Percentiles rank a stretch among this genome's conserved stretches.
These are phyloP conservation scores for Phania funesta DNA, from an alignment of 2,888 invertebrate genomes.

Conservation along the genomic window DNA sequence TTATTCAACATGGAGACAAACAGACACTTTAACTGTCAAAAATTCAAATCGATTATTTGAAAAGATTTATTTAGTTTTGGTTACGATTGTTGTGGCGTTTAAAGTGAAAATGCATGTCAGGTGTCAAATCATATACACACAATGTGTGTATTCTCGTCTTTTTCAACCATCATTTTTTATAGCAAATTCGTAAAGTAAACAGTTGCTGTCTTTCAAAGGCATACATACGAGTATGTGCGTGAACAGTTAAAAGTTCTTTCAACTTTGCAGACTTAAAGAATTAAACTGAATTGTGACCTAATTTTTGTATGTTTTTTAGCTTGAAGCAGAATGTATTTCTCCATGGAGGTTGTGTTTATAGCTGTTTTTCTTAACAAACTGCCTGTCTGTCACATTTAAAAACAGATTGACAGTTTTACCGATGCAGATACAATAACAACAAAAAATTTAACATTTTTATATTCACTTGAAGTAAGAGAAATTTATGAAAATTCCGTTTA, in stretches of 20 bases:
- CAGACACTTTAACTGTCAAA: conserved; percentile 31
- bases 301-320: conserved; percentile 16
- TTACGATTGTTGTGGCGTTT: conserved; percentile 67
- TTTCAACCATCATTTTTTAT: conserved; percentile 11
- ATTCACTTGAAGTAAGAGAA: conserved; percentile 30
- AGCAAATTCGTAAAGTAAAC: conserved; percentile 28
- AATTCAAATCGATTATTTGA: conserved; percentile 51
- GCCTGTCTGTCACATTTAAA: conserved; percentile 37
- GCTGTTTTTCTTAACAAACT: conserved; percentile 23
- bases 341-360: conserved; percentile 8
- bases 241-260: too few relatives aligned
- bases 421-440: conserved; percentile 20
- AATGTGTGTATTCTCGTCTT: conserved; percentile 37
- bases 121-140: conserved; percentile 72
- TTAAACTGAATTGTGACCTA: conserved; percentile 53
- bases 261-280: conserved; percentile 3
- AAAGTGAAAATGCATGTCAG: conserved; percentile 79
- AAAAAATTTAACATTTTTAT: conserved; percentile 7
- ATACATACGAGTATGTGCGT: conserved; percentile 20
- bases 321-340: background rate
- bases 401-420: conserved; percentile 42
- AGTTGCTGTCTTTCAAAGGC: conserved; percentile 8
- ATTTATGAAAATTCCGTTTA: too few relatives aligned
- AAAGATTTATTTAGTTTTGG: conserved; percentile 44
- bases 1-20: too few relatives aligned